Evolutionary conservation across 2,797 vertebrate genomes (phyloP).

Genomic region (Arrhamphus sclerolepis): DNA sequence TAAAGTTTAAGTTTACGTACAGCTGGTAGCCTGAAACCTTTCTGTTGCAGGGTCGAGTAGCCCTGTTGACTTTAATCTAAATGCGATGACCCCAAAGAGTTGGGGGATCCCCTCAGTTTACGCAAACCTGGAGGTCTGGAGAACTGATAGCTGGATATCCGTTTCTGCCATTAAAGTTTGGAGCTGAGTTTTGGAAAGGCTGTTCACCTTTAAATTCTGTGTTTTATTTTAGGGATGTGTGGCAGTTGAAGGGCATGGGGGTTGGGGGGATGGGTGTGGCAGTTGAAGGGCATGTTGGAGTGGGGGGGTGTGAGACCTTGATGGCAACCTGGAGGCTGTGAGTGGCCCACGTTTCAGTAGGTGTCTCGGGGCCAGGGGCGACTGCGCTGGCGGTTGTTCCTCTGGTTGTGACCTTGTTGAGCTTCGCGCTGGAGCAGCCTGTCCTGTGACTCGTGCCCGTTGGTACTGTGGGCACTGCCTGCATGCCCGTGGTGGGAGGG

Average conservation of each 20-base stretch:
- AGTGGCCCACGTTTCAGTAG: constrained; percentile 79
- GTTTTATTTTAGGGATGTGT: constrained; percentile 19
- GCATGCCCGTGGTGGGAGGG: constrained; percentile 87
- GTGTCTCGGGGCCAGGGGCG: constrained; percentile 94
- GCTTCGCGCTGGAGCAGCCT: constrained; percentile 85
- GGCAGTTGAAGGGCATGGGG: constrained; percentile 22
- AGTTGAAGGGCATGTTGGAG: too few species aligned
- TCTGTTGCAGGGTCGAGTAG: constrained; percentile 63
- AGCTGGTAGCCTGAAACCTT: constrained; percentile 70
- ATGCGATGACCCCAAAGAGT: constrained; percentile 29
- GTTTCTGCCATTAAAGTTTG: constrained; percentile 18
- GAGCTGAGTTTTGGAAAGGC: constrained; percentile 4
- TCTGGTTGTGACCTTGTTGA: constrained; percentile 90
- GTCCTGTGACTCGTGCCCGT: constrained; percentile 89
- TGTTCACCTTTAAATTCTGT: not conserved
- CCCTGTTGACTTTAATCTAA: constrained; percentile 65
- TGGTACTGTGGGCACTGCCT: constrained; percentile 85
- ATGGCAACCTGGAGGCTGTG: constrained; percentile 28
- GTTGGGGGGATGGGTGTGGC: not conserved
- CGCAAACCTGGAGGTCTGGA: constrained; percentile 29
- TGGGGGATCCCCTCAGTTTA: constrained; percentile 18
- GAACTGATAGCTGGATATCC: constrained; percentile 14
- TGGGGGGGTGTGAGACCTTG: not conserved
- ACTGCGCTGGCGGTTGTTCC: constrained; percentile 92
- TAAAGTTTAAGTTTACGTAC: constrained; percentile 66